Evolutionary conservation across 1,140 invertebrate species (phyloP), one percentile per base, ranked within the genome.

Genomic region (Drosophila melanica): DNA sequence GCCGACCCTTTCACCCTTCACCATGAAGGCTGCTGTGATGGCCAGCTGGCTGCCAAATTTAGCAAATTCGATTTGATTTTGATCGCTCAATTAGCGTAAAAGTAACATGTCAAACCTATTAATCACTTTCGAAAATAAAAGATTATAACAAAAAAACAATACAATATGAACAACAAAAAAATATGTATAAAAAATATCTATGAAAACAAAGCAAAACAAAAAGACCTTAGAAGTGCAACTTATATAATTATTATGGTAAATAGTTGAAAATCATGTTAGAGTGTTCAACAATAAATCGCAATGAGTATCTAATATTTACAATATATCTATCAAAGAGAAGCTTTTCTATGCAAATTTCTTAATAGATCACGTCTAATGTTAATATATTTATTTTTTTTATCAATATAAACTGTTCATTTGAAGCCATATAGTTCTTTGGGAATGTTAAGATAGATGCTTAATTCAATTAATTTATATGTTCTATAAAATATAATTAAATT

Each of bases 1-100:
- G 48, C 44, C 66, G 58, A 85, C 84, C 84, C 84, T 89, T 89
- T 89, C 84, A 82, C 85, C 84, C 84, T 89, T 89, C 84, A 84
- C 84, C 85, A n/a, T 59, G 70, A 70, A 74, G 75, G 70, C 77
- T 77, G 77, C 58, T 68, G 72, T 51, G 66, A 75, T 71, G 66
- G 66, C 59, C 66, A 70, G 66, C 57, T 65, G 72, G 64, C 72
- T 67, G 73, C 75, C 75, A 75, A 74, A 75, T 78, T 75, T 79
- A 70, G 70, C 77, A 68, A 76, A 77, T 89, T 72, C 64, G 77
- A 84, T 76, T 87, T 62, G 78, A 87, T 90, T 89, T 90, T 89
- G 84, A 89, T 89, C 85, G 85, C 84, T 89, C 84, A 89, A 89
- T 89, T 89, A 89, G 84, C 80, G 85, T 89, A 87, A 87, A 87